Conservation (phyloP, 2,113 vertebrate genomes). For the Mirza zaza region DNA sequence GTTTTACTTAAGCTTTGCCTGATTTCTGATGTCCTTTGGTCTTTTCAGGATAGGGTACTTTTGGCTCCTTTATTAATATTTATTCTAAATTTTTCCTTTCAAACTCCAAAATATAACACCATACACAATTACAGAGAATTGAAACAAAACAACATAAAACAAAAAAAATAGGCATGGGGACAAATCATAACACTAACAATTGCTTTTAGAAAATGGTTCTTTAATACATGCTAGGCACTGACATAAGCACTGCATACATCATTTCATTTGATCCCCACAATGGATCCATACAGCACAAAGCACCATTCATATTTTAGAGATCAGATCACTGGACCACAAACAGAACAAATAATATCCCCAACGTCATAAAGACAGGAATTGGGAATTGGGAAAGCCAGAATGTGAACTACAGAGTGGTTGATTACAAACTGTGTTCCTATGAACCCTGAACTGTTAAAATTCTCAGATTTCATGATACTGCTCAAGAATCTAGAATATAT, state of each 20-base stretch:
- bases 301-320: not conserved
- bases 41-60: not conserved
- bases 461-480: not conserved
- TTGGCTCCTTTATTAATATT: not conserved
- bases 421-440: not conserved
- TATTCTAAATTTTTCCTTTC: not conserved
- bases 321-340: not conserved
- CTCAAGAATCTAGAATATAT: not conserved
- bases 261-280: not conserved
- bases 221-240: no score
- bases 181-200: not conserved
- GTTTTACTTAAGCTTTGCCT: not conserved
- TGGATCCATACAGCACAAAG: not conserved
- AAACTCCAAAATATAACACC: not conserved
- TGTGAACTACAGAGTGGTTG: not conserved
- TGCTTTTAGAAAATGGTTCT: not conserved
- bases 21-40: no score
- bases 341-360: not conserved
- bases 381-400: not conserved
- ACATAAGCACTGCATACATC: not conserved
- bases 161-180: not conserved
- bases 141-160: no score
- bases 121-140: not conserved
- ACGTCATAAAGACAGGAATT: not conserved
- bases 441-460: not conserved